Conservation (phyloP, 2,797 vertebrate genomes). For the Lateolabrax maculatus region DNA sequence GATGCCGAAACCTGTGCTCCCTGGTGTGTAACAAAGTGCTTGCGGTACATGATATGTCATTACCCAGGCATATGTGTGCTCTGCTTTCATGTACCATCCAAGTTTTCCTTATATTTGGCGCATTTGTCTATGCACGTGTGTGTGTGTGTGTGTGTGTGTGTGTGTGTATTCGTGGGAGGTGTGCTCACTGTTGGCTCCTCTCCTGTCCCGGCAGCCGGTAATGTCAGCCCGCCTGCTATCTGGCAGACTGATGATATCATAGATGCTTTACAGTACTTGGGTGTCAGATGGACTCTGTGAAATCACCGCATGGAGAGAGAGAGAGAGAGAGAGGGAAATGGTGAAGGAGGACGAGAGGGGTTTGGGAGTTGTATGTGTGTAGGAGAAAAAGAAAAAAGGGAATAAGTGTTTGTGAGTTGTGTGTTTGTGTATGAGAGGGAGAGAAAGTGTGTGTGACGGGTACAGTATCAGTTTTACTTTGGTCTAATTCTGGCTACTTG, state of each 20-base stretch:
- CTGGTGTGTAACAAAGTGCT: conserved; percentile 19
- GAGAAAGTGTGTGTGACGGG: conserved; percentile 40
- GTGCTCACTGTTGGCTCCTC: conserved; percentile 52
- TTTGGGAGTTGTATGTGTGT: not conserved
- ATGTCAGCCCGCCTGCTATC: conserved; percentile 62
- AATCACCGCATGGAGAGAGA: conserved; percentile 39
- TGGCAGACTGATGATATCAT: conserved; percentile 74
- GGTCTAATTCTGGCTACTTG: conserved; percentile 74
- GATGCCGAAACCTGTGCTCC: not conserved
- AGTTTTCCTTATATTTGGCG: conserved; percentile 29
- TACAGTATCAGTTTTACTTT: conserved; percentile 70
- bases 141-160: conserved; percentile 25
- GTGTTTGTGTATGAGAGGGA: conserved; percentile 23
- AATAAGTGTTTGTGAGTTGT: conserved; percentile 19
- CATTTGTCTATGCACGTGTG: conserved; percentile 13
- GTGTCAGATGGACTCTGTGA: conserved; percentile 63
- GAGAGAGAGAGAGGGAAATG: conserved; percentile 22
- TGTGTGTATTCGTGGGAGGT: conserved; percentile 30
- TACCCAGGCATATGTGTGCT: conserved; percentile 16
- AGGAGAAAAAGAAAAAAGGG: not conserved
- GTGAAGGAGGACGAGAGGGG: not conserved
- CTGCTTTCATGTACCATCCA: not conserved
- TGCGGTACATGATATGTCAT: not conserved
- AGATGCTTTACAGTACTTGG: conserved; percentile 50
- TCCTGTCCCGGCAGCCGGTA: conserved; percentile 58